Conservation (phyloP, 2,888 invertebrate species). For the Chrysotoxum bicinctum region DNA sequence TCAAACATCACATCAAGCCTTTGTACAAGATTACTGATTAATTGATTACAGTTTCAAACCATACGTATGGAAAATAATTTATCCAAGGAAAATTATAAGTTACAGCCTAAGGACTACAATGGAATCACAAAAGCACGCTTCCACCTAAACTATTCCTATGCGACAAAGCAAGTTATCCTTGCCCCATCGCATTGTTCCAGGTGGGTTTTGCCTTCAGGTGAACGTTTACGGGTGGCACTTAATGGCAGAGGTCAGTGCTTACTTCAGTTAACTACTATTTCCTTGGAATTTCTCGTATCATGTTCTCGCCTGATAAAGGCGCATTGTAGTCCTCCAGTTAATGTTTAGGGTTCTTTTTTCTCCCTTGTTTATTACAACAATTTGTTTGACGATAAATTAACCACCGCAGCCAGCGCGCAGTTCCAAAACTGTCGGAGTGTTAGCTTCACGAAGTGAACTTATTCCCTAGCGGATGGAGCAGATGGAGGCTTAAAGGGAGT, state of each 20-base stretch:
- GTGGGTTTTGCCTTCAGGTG: conserved; percentile 31
- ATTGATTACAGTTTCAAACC: conserved; percentile 64
- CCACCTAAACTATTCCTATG: conserved; percentile 3
- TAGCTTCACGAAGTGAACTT: conserved; percentile 17
- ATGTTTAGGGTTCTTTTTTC: conserved; percentile 22
- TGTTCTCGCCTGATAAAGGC: conserved; percentile 71
- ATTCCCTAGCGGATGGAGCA: neutral
- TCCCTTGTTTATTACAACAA: conserved; percentile 58
- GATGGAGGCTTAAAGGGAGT: neutral
- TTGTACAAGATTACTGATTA: conserved; percentile 60
- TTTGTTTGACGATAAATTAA: conserved; percentile 71
- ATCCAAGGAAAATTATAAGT: conserved; percentile 61
- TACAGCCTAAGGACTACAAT: conserved; percentile 55
- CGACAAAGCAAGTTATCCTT: conserved; percentile 11
- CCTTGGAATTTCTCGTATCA: conserved; percentile 69
- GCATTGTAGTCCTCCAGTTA: conserved; percentile 69
- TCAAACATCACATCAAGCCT: conserved; percentile 11
- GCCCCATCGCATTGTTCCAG: neutral
- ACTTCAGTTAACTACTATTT: conserved; percentile 57
- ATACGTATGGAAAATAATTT: conserved; percentile 47
- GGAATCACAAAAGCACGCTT: conserved; percentile 66
- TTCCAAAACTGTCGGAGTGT: conserved; percentile 2
- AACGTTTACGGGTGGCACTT: conserved; percentile 28
- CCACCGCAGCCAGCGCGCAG: conserved; percentile 2
- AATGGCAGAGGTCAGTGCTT: conserved; percentile 57